These are phyloP conservation scores for Tachystola acroxantha DNA, from an alignment of 2,888 invertebrate genomes.

Conservation along the genomic window DNA sequence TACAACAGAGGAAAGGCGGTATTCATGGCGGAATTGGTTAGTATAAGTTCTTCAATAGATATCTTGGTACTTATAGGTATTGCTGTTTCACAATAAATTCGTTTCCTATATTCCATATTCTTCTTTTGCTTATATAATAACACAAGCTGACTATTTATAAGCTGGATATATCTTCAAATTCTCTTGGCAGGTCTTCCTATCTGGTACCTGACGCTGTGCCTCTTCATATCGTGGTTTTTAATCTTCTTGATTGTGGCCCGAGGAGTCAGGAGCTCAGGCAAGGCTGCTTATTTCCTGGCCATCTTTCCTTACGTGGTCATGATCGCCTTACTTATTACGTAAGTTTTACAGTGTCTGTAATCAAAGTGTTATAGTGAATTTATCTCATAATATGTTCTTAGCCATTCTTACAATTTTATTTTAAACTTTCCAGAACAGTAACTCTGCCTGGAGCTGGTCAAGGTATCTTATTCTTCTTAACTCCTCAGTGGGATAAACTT, in stretches of 20 bases:
- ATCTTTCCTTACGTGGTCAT: constrained; percentile 90
- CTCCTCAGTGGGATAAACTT: constrained; percentile 87
- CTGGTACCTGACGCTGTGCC: constrained; percentile 82
- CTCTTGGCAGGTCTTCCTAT: constrained; percentile 78
- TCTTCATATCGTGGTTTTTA: constrained; percentile 82
- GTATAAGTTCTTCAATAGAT: no score
- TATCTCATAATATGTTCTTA: no score
- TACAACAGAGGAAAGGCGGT: constrained; percentile 53
- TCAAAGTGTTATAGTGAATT: no score
- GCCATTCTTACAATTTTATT: neutral
- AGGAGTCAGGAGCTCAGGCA: constrained; percentile 88
- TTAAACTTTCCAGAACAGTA: constrained; percentile 59
- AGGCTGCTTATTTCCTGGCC: constrained; percentile 93
- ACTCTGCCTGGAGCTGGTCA: constrained; percentile 82
- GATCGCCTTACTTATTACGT: constrained; percentile 83
- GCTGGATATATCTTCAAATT: no score
- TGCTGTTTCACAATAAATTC: no score
- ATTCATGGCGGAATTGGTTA: constrained; percentile 61
- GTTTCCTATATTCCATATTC: no score
- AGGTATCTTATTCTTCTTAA: constrained; percentile 86
- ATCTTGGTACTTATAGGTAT: no score
- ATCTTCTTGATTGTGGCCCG: constrained; percentile 83
- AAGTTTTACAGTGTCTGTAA: constrained; percentile 16
- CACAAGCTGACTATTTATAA: no score
- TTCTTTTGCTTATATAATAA: no score